A percentile compares a stretch with the other conserved stretches of the same genome.
phyloP scores from a whole-genome alignment of 2,888 invertebrate species.

The Diplazon laetatorius region DNA sequence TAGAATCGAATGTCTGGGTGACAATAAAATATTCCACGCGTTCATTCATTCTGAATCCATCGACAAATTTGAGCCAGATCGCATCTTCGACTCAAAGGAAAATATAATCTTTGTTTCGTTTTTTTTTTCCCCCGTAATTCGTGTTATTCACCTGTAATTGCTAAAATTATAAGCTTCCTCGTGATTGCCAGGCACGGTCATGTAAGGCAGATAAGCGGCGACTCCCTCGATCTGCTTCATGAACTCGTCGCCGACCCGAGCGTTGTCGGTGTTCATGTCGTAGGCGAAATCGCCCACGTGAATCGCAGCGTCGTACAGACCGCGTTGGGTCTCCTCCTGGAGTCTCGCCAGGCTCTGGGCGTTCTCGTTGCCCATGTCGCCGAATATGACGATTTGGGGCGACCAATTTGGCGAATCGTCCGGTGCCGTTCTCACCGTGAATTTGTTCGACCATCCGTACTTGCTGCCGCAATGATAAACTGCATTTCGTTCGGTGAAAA shows the following conservation, averaged over 20 bases:
- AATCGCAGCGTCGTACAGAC: slow-evolving; percentile 92
- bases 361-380: slow-evolving; percentile 97
- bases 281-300: slow-evolving; percentile 98
- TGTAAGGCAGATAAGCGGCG: slow-evolving; percentile 95
- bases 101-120: no score
- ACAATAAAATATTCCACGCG: no score
- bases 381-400: slow-evolving; percentile 93
- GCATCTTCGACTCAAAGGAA: no score
- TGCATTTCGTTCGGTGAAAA: slow-evolving; percentile 74
- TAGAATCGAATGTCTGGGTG: no score
- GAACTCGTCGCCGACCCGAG: slow-evolving; percentile 93
- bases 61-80: no score
- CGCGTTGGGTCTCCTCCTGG: slow-evolving; percentile 92
- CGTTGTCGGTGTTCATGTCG: slow-evolving; percentile 93
- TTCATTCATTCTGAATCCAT: no score
- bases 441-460: slow-evolving; percentile 92
- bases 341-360: slow-evolving; percentile 93
- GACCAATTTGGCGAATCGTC: slow-evolving; percentile 88
- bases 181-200: slow-evolving; percentile 97
- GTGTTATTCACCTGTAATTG: slow-evolving; percentile 87
- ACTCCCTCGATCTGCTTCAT: slow-evolving; percentile 96
- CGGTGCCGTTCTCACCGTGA: slow-evolving; percentile 90
- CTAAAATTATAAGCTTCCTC: slow-evolving; percentile 96
- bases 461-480: slow-evolving; percentile 92
- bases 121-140: no score